Percentiles rank a stretch among this genome's conserved stretches.
These are phyloP conservation scores for Brachionus paranguensis DNA, from an alignment of 1,140 invertebrate species.

Conservation along the genomic window DNA sequence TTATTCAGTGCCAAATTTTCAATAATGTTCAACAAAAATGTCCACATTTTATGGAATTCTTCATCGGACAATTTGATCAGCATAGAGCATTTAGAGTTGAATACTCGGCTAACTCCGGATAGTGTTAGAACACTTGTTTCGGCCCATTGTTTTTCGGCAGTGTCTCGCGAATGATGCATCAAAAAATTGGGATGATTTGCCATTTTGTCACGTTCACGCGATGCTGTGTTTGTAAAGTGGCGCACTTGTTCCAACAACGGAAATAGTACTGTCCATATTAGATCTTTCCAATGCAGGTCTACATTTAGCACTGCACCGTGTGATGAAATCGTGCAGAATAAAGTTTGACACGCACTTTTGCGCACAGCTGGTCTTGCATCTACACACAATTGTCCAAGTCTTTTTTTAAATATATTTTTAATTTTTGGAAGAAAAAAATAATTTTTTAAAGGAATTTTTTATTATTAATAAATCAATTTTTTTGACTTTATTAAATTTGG, in stretches of 20 bases:
- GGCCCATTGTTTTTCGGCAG: conserved; percentile 98
- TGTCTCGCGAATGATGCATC: conserved; percentile 96
- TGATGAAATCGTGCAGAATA: conserved; percentile 92
- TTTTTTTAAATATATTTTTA: conserved; percentile 68
- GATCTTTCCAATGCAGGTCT: conserved; percentile 66
- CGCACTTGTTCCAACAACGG: conserved; percentile 86
- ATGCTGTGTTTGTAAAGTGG: conserved; percentile 79
- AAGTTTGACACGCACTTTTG: conserved; percentile 94
- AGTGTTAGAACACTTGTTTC: conserved; percentile 82
- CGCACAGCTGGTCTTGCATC: conserved; percentile 87
- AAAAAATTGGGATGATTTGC: conserved; percentile 76
- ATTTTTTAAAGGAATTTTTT: too few relatives aligned
- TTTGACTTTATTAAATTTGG: conserved; percentile 61
- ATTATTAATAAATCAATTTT: conserved; percentile 61
- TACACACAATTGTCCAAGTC: conserved; percentile 84
- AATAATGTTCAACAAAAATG: conserved; percentile 81
- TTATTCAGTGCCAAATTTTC: conserved; percentile 80
- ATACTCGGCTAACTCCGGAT: conserved; percentile 69
- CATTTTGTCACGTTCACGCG: conserved; percentile 74
- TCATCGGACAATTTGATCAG: conserved; percentile 44
- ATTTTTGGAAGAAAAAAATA: conserved; percentile 61
- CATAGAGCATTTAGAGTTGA: conserved; percentile 63
- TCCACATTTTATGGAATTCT: conserved; percentile 87
- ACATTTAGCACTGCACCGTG: conserved; percentile 80
- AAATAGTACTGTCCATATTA: conserved; percentile 70